Evolutionary conservation across 2,113 vertebrate species (phyloP), one percentile per base, ranked within the genome.

Genomic region (Centrocercus urophasianus): DNA sequence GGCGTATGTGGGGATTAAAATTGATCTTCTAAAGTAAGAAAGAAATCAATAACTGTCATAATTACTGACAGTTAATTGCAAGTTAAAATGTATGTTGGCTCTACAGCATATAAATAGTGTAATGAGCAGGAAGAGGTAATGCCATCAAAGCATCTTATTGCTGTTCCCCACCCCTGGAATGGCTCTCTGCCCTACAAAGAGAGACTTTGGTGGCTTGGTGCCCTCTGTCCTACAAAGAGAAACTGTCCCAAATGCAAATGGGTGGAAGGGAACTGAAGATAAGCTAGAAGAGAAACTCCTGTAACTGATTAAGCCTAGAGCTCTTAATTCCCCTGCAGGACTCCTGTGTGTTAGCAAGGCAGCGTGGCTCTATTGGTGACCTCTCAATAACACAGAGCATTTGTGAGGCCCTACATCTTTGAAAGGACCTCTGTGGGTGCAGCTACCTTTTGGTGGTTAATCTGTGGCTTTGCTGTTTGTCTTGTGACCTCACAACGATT

Each of bases 341-440:
- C 56, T 86, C 73, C 27, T 60, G 24, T 30, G n/a, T 3, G 0
- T 57, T 57, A 8, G 6, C 28, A 28, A 42, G 30, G 28, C 4
- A 40, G 19, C n/a, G 28, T 17, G 15, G 56, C 56, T 27, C 70
- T 36, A 0, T 9, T 54, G 61, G 52, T 1, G 1, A 5, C 36
- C 22, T 19, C 21, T 61, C 54, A 13, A 57, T 18, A 25, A 15
- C 8, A 0, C 19, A 79, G 38, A 34, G 24, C 2, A 0, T 28
- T 28, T 43, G 42, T 43, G 36, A 48, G 30, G 8, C 61, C 6
- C 22, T 34, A 15, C 3, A 13, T 32, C 48, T 34, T 3, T 22
- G 48, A 48, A 27, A 61, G 32, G 16, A 10, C 12, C 11, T 13
- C 61, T 4, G 5, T 38, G 0, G 0, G 5, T n/a, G 11, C 9